These are phyloP conservation scores for Dermatemys mawii DNA, from an alignment of 2,113 vertebrate genomes.

Conservation along the genomic window DNA sequence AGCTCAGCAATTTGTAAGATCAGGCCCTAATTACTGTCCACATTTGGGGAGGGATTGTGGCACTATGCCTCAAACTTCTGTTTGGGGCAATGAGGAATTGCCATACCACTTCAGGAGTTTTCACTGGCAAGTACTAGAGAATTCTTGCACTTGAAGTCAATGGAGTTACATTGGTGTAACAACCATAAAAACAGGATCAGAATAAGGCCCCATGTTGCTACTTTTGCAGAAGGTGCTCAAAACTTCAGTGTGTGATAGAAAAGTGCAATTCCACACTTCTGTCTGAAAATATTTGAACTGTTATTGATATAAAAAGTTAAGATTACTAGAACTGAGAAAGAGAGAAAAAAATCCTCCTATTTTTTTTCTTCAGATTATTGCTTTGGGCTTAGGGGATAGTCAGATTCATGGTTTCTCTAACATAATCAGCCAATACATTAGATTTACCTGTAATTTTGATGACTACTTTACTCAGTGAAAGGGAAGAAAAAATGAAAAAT, in stretches of 20 bases:
- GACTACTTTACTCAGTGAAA: neutral
- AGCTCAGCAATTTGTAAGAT: neutral
- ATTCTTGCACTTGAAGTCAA: neutral
- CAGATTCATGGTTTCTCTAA: neutral
- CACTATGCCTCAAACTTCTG: neutral
- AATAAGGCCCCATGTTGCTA: neutral
- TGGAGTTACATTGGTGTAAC: neutral
- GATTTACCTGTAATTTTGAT: neutral
- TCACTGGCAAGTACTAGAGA: neutral
- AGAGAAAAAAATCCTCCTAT: neutral
- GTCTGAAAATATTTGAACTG: neutral
- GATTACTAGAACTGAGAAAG: neutral
- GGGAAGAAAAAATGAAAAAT: neutral
- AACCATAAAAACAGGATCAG: neutral
- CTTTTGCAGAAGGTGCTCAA: neutral
- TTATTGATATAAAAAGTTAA: neutral
- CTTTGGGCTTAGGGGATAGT: neutral
- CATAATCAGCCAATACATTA: neutral
- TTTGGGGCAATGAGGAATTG: neutral
- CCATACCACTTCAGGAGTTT: neutral
- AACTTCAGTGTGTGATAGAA: neutral
- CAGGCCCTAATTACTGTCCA: neutral
- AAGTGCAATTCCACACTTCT: neutral
- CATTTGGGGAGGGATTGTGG: neutral
- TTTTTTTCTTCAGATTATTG: neutral